Conservation (phyloP, 2,797 vertebrate species). For the Sciaenops ocellatus region DNA sequence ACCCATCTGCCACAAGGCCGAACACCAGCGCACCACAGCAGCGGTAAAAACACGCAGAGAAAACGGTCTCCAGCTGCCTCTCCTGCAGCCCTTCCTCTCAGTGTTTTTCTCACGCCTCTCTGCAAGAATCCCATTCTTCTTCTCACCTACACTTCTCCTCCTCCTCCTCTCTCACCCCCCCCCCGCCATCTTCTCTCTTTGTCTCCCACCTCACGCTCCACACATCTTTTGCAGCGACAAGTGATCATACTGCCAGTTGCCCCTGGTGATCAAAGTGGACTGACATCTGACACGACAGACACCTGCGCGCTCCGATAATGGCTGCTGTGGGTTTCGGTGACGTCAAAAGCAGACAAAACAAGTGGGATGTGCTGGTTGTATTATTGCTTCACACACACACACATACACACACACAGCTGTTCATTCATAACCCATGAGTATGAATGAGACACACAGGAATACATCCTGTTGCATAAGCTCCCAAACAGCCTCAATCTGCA, state of each 20-base stretch:
- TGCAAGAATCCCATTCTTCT: constrained; percentile 1
- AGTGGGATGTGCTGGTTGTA: constrained; percentile 14
- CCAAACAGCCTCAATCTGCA: constrained; percentile 12
- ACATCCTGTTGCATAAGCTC: background rate
- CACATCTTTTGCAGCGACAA: constrained; percentile 51
- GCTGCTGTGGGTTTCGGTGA: constrained; percentile 52
- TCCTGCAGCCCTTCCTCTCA: background rate
- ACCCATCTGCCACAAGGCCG: constrained; percentile 34
- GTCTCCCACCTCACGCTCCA: constrained; percentile 29
- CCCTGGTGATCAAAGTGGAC: constrained; percentile 51
- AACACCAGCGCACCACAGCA: background rate
- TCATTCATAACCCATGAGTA: constrained; percentile 33
- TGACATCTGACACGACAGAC: background rate
- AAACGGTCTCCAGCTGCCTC: background rate
- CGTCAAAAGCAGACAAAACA: constrained; percentile 56
- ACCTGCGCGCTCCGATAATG: constrained; percentile 55
- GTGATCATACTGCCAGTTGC: constrained; percentile 40
- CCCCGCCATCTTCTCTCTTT: constrained; percentile 13
- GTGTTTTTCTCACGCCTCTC: constrained; percentile 43
- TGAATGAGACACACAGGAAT: background rate
- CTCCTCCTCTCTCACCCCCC: background rate
- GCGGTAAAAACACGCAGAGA: background rate
- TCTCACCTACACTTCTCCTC: constrained; percentile 29
- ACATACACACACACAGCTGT: constrained; percentile 14
- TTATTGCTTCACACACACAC: constrained; percentile 10